phyloP scores from a whole-genome alignment of 2,888 invertebrate genomes.

The Cheilosia variabilis region DNA sequence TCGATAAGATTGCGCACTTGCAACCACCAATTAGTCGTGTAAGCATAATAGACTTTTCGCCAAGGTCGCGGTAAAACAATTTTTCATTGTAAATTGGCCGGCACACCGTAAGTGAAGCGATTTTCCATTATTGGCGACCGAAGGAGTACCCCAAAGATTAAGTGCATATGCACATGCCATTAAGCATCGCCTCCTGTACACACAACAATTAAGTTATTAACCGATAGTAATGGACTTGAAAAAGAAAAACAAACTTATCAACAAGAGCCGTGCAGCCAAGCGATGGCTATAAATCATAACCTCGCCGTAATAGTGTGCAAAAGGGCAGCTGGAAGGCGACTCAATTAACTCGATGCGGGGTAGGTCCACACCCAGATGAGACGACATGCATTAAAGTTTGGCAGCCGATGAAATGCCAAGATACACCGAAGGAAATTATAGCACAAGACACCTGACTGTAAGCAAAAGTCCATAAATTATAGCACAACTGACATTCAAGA shows the following conservation, averaged over 20 bases:
- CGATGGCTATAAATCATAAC: constrained; percentile 59
- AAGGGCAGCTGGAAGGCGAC: constrained; percentile 27
- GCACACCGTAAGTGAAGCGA: constrained; percentile 53
- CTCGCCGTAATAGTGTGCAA: background rate
- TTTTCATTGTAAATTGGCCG: constrained; percentile 56
- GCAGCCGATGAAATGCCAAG: constrained; percentile 30
- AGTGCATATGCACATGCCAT: constrained; percentile 36
- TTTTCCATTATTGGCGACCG: constrained; percentile 29
- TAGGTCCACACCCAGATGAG: constrained; percentile 28
- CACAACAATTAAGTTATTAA: constrained; percentile 70
- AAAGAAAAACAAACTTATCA: constrained; percentile 24
- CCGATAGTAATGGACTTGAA: constrained; percentile 47
- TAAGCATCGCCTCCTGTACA: constrained; percentile 31
- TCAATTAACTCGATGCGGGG: constrained; percentile 36
- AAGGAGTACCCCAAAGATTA: constrained; percentile 35
- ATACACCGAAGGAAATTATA: background rate
- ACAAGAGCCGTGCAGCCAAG: background rate
- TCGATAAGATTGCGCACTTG: constrained; percentile 3
- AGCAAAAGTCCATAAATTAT: constrained; percentile 39
- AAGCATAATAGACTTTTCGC: constrained; percentile 11
- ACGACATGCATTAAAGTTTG: background rate
- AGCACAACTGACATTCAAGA: constrained; percentile 41
- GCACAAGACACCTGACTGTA: background rate
- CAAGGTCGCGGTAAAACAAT: constrained; percentile 39
- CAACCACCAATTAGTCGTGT: background rate